Base-by-base conservation (phyloP, 2,797 vertebrate species). In the Cirrhinus molitorella region DNA sequence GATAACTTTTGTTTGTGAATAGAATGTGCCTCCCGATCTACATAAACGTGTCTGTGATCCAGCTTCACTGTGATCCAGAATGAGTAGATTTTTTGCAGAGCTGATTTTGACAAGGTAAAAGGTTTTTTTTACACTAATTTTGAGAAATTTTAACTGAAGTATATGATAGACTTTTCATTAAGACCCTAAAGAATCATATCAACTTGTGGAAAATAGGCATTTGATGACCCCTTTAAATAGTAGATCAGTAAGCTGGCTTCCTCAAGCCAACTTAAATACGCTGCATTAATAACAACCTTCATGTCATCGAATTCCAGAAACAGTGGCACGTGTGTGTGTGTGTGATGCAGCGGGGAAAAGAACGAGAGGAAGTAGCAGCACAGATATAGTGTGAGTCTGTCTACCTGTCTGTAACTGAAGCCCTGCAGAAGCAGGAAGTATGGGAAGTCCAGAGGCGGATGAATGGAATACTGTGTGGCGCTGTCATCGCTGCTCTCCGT, bases 361-460 rank as follows among this genome's bases (percentile, higher is more conserved):
- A 51, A 55, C 8, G 77, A 61, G 59, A 61, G 19, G 51, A 8
- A 53, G 51, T 19, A 53, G 51, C 51, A 53, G 19, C 19, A 55
- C 53, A 55, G 59, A 34, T 70, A 34, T 70, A 68, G 86, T 47
- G 40, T 12, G 70, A 71, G 51, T 83, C 53, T 84, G 85, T 88
- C 84, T 93, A 96, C 96, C 96, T 96, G 95, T 90, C 86, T 47
- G 72, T 78, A 88, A 90, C 92, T 94, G 91, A 89, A 93, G 86
- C 95, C 95, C 88, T 94, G 94, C 86, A 96, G 94, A 87, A 96
- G 89, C 87, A 96, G 95, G 90, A 96, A 93, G 92, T 96, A 96
- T 0, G 95, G 95, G 89, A 94, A 94, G 89, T 95, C 92, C 0
- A 92, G 91, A 66, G 96, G 96, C 45, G 96, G 95, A 88, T 95